Conservation (phyloP, 2,797 vertebrate species). For the Anabas testudineus region DNA sequence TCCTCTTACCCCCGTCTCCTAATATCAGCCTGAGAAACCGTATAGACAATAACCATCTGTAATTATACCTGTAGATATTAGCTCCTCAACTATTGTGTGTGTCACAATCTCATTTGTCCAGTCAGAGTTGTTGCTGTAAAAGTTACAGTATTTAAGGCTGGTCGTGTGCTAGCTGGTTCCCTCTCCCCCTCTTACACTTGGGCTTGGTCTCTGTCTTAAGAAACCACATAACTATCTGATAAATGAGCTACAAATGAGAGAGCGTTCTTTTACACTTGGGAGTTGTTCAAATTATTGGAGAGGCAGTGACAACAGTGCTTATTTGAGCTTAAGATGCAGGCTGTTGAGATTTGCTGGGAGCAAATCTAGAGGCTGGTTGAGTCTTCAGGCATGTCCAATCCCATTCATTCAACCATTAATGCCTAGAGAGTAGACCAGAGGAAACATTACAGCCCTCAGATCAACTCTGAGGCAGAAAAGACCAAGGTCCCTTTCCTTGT, state of each 20-base stretch:
- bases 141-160: conserved; percentile 37
- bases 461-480: conserved; percentile 55
- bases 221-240: conserved; percentile 59
- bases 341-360: conserved; percentile 71
- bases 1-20: conserved; percentile 36
- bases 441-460: conserved; percentile 78
- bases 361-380: conserved; percentile 72
- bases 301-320: conserved; percentile 70
- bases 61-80: conserved; percentile 58
- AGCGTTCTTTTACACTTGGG: conserved; percentile 62
- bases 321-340: conserved; percentile 75
- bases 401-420: conserved; percentile 85
- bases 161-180: conserved; percentile 27
- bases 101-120: conserved; percentile 47
- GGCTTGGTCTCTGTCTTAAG: conserved; percentile 34
- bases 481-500: conserved; percentile 60
- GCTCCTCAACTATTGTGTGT: conserved; percentile 59
- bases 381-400: conserved; percentile 80
- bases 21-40: conserved; percentile 40
- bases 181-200: conserved; percentile 8
- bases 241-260: conserved; percentile 67
- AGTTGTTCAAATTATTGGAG: conserved; percentile 68
- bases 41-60: conserved; percentile 62
- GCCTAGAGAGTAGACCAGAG: conserved; percentile 75
- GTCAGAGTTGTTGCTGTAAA: conserved; percentile 40